Percentiles rank a stretch among this genome's conserved stretches.
These are phyloP conservation scores for Anabacerthia variegaticeps DNA, from an alignment of 2,797 vertebrate genomes.

Conservation along the genomic window DNA sequence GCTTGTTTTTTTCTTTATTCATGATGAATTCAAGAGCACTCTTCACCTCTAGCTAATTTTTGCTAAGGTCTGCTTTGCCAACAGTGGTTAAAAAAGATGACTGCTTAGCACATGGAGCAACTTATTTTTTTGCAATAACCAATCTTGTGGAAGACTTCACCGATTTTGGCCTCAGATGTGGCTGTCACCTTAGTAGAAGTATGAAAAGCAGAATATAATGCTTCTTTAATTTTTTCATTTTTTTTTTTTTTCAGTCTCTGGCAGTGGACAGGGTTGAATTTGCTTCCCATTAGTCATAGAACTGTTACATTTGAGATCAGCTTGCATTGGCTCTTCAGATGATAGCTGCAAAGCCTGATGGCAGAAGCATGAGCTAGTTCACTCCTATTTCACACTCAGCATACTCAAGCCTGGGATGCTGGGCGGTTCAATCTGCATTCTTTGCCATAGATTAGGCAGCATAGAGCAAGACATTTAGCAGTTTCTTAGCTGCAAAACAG, in stretches of 20 bases:
- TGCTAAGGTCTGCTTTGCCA: background rate
- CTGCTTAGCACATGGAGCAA: background rate
- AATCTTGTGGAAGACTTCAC: background rate
- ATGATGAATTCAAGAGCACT: background rate
- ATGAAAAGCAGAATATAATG: background rate
- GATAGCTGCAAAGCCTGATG: background rate
- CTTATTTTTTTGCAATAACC: background rate
- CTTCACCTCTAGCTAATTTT: background rate
- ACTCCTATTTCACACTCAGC: background rate
- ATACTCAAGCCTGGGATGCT: background rate
- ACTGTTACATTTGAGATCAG: background rate
- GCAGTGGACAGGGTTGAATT: background rate
- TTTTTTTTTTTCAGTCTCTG: background rate
- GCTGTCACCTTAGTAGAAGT: background rate
- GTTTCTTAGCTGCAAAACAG: background rate
- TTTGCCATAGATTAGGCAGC: background rate
- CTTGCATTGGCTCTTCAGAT: background rate
- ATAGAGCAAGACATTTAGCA: background rate
- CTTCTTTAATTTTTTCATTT: no score
- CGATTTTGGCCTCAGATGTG: background rate
- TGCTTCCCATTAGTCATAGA: background rate
- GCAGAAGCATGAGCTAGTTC: background rate
- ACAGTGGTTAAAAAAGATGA: background rate
- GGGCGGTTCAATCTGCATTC: background rate
- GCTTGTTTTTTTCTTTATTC: background rate